phyloP scores from a whole-genome alignment of 35 echinoderm and acorn worm species.

The Apostichopus japonicus region DNA sequence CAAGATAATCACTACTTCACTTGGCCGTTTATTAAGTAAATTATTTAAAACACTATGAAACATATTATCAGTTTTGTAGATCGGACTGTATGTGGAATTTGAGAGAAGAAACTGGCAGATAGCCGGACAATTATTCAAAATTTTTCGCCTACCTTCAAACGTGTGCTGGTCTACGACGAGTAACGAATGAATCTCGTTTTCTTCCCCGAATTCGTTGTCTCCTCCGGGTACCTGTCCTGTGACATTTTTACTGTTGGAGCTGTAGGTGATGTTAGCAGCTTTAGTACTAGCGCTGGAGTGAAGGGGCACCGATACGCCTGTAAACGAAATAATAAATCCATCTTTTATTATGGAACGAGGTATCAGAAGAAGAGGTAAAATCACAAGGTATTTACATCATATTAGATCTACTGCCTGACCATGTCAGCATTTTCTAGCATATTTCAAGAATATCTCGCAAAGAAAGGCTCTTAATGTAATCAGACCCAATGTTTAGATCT shows the following conservation, averaged over 20 bases:
- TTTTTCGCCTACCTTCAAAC: slow-evolving; percentile 86
- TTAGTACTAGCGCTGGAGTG: slow-evolving; percentile 86
- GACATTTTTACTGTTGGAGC: slow-evolving; percentile 64
- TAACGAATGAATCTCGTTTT: slow-evolving; percentile 85
- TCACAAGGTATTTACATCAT: too few species aligned
- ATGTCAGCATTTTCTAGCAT: too few species aligned
- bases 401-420: too few species aligned
- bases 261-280: slow-evolving; percentile 78
- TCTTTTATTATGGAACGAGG: too few species aligned
- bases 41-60: too few species aligned
- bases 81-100: not conserved
- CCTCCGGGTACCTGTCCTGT: slow-evolving; percentile 44
- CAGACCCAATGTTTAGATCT: too few species aligned
- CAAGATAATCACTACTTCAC: too few species aligned
- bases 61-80: too few species aligned
- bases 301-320: slow-evolving; percentile 54
- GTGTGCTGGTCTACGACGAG: slow-evolving; percentile 97
- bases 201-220: slow-evolving; percentile 79
- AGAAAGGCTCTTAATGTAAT: too few species aligned
- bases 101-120: not conserved
- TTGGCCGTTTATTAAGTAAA: too few species aligned
- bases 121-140: not conserved
- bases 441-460: too few species aligned
- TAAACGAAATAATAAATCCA: not conserved
- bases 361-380: too few species aligned